Evolutionary conservation across 2,888 invertebrate genomes (phyloP).

Genomic region (Pteria penguin): DNA sequence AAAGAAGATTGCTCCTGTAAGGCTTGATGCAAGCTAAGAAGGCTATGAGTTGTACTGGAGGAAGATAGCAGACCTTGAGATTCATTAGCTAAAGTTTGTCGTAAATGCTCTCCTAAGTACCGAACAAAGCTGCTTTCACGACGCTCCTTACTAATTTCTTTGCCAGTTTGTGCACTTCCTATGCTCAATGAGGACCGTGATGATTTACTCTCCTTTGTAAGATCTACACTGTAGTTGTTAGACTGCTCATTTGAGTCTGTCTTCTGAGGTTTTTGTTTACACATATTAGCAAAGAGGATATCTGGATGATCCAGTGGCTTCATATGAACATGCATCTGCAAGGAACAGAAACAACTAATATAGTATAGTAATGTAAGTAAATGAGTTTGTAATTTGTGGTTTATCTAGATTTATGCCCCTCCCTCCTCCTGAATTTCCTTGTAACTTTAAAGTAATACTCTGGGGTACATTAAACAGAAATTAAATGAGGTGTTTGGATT

Average conservation of each 20-base stretch:
- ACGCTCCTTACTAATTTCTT: background rate
- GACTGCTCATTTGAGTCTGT: background rate
- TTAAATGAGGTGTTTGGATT: no score
- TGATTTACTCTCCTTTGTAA: background rate
- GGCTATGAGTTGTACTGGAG: background rate
- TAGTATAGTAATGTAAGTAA: no score
- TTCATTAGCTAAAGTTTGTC: constrained; percentile 2
- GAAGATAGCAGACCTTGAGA: background rate
- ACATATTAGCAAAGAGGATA: background rate
- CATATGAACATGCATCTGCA: background rate
- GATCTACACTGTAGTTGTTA: background rate
- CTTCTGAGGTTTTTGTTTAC: background rate
- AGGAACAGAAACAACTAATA: no score
- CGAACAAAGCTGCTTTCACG: constrained; percentile 11
- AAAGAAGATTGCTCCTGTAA: background rate
- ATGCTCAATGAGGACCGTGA: background rate
- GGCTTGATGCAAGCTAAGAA: background rate
- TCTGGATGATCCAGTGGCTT: background rate
- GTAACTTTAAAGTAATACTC: no score
- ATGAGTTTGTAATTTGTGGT: no score
- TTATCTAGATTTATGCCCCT: no score
- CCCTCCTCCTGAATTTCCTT: no score
- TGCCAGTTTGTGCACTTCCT: background rate
- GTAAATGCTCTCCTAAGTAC: constrained; percentile 15
- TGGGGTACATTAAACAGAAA: no score